phyloP scores from a whole-genome alignment of 1,140 invertebrate species.

The Chironomus striatipennis region DNA sequence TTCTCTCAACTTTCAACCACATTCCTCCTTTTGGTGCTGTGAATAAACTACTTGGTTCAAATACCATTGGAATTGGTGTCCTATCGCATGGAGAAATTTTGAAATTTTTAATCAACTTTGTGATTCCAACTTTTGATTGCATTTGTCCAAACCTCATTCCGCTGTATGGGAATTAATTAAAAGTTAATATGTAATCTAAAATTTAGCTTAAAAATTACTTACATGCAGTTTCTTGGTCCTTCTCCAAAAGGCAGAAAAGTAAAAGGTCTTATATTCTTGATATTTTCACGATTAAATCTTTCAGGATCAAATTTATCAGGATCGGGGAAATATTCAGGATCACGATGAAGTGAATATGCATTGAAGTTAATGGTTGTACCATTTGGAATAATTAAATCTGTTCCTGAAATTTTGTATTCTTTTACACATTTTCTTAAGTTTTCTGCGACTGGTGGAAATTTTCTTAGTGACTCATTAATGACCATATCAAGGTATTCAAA shows the following conservation, averaged over 20 bases:
- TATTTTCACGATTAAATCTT: conserved; percentile 48
- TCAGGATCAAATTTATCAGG: conserved; percentile 50
- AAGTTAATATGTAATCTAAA: too few species aligned
- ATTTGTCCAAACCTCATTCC: conserved; percentile 43
- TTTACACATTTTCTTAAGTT: conserved; percentile 40
- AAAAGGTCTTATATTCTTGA: conserved; percentile 42
- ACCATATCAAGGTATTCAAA: conserved; percentile 42
- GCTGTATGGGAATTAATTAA: conserved; percentile 30
- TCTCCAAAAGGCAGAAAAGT: conserved; percentile 53
- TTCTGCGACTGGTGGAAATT: conserved; percentile 27
- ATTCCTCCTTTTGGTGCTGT: conserved; percentile 34
- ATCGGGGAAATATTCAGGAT: conserved; percentile 45
- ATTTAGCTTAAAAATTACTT: conserved; percentile 34
- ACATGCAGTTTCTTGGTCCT: conserved; percentile 55
- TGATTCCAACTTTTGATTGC: conserved; percentile 39
- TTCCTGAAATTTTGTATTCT: conserved; percentile 43
- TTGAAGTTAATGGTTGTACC: conserved; percentile 30
- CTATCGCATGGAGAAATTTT: background rate
- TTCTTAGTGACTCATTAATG: conserved; percentile 28
- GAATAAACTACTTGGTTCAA: conserved; percentile 30
- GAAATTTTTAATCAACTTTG: conserved; percentile 31
- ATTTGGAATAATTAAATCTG: conserved; percentile 41
- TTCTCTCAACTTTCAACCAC: conserved; percentile 32
- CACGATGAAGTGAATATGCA: conserved; percentile 48
- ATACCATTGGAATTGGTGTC: conserved; percentile 30